Percentiles rank a stretch among this genome's conserved stretches.
phyloP scores from a whole-genome alignment of 1,140 invertebrate species.

The Ganaspis sp. region DNA sequence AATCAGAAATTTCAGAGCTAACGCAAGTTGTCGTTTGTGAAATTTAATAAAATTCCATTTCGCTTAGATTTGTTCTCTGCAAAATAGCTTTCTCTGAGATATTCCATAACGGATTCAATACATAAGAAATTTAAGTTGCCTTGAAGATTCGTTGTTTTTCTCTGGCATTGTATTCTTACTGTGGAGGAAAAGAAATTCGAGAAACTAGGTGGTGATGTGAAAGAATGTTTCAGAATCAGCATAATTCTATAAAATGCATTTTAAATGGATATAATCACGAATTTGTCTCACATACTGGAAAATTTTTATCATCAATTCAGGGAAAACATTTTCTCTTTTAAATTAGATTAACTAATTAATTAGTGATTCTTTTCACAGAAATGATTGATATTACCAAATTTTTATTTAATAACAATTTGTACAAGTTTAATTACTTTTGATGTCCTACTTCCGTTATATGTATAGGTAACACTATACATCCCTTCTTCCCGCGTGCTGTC shows the following conservation, averaged over 20 bases:
- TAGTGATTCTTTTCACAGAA: too few species aligned
- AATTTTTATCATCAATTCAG: too few species aligned
- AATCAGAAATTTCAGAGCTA: not conserved
- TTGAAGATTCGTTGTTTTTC: not conserved
- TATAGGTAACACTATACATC: too few species aligned
- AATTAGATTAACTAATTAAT: too few species aligned
- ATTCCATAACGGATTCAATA: not conserved
- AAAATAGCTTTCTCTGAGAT: not conserved
- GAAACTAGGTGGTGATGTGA: not conserved
- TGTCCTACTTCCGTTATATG: too few species aligned
- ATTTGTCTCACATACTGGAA: too few species aligned
- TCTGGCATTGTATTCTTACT: not conserved
- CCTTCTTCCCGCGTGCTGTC: too few species aligned
- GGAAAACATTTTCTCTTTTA: too few species aligned
- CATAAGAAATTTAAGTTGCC: not conserved
- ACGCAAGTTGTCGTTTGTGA: not conserved
- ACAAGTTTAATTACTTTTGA: too few species aligned
- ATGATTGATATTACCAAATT: too few species aligned
- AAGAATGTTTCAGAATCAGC: not conserved
- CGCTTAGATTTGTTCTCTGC: not conserved
- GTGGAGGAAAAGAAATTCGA: not conserved
- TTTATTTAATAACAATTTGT: too few species aligned
- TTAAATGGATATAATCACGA: too few species aligned
- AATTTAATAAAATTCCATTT: not conserved
- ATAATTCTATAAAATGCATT: not conserved